Evolutionary conservation across 2,888 invertebrate species (phyloP), one percentile per base, ranked within the genome.

Genomic region (Oligia fasciuncula): DNA sequence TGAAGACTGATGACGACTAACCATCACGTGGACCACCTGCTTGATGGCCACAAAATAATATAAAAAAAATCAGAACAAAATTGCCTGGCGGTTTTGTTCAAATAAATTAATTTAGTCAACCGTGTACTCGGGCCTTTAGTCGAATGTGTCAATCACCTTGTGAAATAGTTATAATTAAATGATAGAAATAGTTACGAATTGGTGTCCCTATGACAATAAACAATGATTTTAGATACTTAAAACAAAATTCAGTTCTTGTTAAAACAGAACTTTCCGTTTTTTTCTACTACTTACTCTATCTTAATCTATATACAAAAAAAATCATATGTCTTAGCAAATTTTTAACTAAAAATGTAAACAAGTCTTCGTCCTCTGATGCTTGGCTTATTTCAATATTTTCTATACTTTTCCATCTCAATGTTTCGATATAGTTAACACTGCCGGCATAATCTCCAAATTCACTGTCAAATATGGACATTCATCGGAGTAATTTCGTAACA

Each of bases 201-300:
- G 70, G 80, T 81, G 81, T 85, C 86, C 71, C 72, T 76, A 76
- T 76, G 83, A 85, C 83, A 87, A 87, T 87, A 85, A 85, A 79
- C 14, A 65, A 76, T 73, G 29, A 76, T 77, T 83, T 74, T 63
- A 73, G 54, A 75, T 46, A 65, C 43, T 71, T 43, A 29, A 69
- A 78, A 54, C 51, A 51, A 54, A 51, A 29, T 46, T 67, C n/a
- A 17, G 40, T 63, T 73, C 19, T 60, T 43, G 23, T 68, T 74
- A 29, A n/a, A 35, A 62, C 23, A 14, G 6, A 84, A 69, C 4
- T 40, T 66, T 67, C 2, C 6, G 9, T 49, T 17, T n/a, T 60
- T 63, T 65, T 68, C 62, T 69, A 67, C 57, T 19, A 51, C 46
- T 62, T 54, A 81, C 54, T 83, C 72, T 84, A 79, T 84, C 81